A percentile compares a stretch with the other conserved stretches of the same genome.
phyloP scores from a whole-genome alignment of 2,797 vertebrate genomes.

The Amniataba percoides region DNA sequence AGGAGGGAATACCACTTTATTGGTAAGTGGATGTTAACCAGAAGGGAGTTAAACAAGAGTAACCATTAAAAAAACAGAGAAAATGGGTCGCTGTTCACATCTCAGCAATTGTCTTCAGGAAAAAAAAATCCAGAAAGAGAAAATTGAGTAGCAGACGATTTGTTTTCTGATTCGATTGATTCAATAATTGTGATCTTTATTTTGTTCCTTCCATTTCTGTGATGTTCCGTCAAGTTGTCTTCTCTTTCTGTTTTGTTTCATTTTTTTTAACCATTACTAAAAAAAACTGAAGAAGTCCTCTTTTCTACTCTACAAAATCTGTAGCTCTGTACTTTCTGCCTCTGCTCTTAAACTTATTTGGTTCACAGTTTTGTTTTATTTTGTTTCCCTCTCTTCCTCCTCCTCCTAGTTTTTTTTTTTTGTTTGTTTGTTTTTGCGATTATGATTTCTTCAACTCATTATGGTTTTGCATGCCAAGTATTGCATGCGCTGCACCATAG shows the following conservation, averaged over 20 bases:
- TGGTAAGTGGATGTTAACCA: constrained; percentile 99
- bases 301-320: constrained; percentile 83
- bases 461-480: constrained; percentile 97
- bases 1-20: constrained; percentile 99
- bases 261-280: constrained; percentile 86
- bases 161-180: constrained; percentile 96
- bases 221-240: constrained; percentile 94
- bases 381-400: constrained; percentile 83
- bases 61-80: constrained; percentile 89
- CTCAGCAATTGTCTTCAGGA: constrained; percentile 97
- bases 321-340: constrained; percentile 84
- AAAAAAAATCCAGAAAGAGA: constrained; percentile 92
- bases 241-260: constrained; percentile 86
- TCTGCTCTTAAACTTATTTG: constrained; percentile 83
- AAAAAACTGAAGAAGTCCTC: constrained; percentile 84
- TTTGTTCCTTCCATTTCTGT: constrained; percentile 96
- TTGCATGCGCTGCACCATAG: constrained; percentile 99
- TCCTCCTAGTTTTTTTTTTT: constrained; percentile 84
- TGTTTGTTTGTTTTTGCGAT: constrained; percentile 86
- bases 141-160: constrained; percentile 92
- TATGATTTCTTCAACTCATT: constrained; percentile 88
- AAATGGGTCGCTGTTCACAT: constrained; percentile 98
- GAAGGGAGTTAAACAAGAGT: constrained; percentile 98
- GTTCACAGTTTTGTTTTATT: constrained; percentile 81
- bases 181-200: constrained; percentile 98